Base-by-base conservation (phyloP, 2,888 invertebrate species). In the Drosophila subsilvestris region DNA sequence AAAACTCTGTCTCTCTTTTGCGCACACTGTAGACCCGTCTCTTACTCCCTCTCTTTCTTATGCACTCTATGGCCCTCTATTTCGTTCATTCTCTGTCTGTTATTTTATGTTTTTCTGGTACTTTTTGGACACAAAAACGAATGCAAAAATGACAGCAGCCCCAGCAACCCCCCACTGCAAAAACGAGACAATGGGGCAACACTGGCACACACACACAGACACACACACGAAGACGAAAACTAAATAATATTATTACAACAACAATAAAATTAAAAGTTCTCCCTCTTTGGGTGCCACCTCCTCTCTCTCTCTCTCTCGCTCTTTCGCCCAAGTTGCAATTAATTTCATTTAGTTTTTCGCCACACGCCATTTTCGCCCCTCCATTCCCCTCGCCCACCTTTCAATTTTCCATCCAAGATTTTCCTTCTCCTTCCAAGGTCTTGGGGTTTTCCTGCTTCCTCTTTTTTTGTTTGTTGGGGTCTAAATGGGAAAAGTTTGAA, bases 401-500 rank as follows among this genome's bases (percentile, higher is more conserved):
- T 25, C 4, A 47, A 10, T 14, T 44, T 57, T 59, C 51, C 47
- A 14, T 48, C 49, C 27, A 57, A 20, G 27, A 17, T 47, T 49
- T 27, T 47, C 44, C 66, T 27, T 59, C 62, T 61, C 29, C 47
- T 68, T 60, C 76, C 37, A n/a, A 37, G 37, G 37, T 37, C 37
- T 37, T 37, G 37, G 14, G 37, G 37, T 37, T 37, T 37, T 37
- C 14, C 14, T 37, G 5, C 32, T 37, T 12, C 14, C 14, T 37
- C 75, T 55, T 37, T n/a, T 37, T 37, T n/a, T 27, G 6, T 37
- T n/a, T 27, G 6, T 37, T 56, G 68, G 54, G 66, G 73, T 74
- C 89, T 84, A 87, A 87, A 87, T 87, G 87, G 85, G 89, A 87
- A 87, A 87, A 87, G 79, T 87, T 88, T 87, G 77, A 76, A 82